These are phyloP conservation scores for Eufriesea mexicana DNA, from an alignment of 1,140 invertebrate species.

Conservation along the genomic window DNA sequence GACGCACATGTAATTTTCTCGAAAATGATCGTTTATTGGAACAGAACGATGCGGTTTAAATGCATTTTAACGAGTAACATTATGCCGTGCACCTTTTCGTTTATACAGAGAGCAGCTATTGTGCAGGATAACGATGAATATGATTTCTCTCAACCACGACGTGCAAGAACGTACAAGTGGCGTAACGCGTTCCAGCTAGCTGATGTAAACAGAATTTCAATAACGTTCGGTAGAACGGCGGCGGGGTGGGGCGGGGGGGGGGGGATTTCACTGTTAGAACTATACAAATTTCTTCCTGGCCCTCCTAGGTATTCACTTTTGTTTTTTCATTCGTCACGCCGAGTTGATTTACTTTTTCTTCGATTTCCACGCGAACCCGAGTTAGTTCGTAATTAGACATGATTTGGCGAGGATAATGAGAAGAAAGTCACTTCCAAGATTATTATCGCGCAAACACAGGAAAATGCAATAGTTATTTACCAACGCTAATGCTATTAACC, in stretches of 20 bases:
- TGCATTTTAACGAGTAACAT: background rate
- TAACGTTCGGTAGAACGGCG: background rate
- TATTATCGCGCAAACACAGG: background rate
- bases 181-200: conserved; percentile 33
- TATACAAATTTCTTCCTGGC: too few species aligned
- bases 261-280: background rate
- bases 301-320: background rate
- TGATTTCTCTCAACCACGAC: conserved; percentile 38
- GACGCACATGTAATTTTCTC: background rate
- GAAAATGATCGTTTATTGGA: too few species aligned
- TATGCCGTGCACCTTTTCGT: background rate
- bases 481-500: conserved; percentile 12
- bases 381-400: background rate
- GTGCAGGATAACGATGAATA: conserved; percentile 3
- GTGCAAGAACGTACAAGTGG: conserved; percentile 12
- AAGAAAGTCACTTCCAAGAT: conserved; percentile 15
- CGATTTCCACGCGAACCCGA: background rate
- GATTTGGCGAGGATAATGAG: background rate
- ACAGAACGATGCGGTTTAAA: background rate
- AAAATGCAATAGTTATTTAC: background rate
- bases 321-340: background rate
- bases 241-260: background rate
- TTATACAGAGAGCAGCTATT: background rate
- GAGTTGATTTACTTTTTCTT: background rate
- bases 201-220: conserved; percentile 53